Evolutionary conservation across 2,888 invertebrate species (phyloP).

Genomic region (Melanargia galathea): DNA sequence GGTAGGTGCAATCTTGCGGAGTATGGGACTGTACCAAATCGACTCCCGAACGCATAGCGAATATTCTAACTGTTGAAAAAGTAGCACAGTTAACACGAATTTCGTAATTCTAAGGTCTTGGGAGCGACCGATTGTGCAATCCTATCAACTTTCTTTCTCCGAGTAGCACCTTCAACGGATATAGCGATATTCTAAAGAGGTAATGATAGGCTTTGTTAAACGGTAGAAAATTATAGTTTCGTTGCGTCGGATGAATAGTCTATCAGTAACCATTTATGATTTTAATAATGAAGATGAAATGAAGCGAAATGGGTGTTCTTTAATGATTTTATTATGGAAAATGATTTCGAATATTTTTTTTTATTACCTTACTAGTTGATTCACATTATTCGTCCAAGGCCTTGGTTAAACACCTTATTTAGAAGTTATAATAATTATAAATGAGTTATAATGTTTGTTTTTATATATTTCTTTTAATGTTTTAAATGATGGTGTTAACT

Average conservation of each 20-base stretch:
- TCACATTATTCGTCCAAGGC: too few relatives aligned
- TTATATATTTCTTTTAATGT: too few relatives aligned
- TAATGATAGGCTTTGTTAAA: conserved; percentile 16
- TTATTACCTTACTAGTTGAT: too few relatives aligned
- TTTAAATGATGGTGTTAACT: too few relatives aligned
- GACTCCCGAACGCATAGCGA: not conserved
- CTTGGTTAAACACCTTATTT: too few relatives aligned
- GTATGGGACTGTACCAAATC: not conserved
- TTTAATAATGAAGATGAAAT: conserved; percentile 1
- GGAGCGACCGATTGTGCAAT: conserved; percentile 11
- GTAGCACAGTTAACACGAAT: conserved; percentile 12
- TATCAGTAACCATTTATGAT: conserved; percentile 16
- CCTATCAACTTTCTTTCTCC: conserved; percentile 18
- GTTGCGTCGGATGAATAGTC: conserved; percentile 5
- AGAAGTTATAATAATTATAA: too few relatives aligned
- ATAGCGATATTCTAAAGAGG: conserved; percentile 12
- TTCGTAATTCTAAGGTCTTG: conserved; percentile 4
- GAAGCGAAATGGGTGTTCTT: not conserved
- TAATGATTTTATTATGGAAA: not conserved
- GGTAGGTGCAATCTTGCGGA: too few relatives aligned
- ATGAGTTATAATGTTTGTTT: too few relatives aligned
- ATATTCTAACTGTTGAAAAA: conserved; percentile 20
- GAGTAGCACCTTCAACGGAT: conserved; percentile 10
- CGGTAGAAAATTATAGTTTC: conserved; percentile 5
- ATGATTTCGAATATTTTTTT: not conserved